A percentile compares a stretch with the other conserved stretches of the same genome.
Conservation (phyloP, 2,113 vertebrate genomes). For the Hyperoodon ampullatus region DNA sequence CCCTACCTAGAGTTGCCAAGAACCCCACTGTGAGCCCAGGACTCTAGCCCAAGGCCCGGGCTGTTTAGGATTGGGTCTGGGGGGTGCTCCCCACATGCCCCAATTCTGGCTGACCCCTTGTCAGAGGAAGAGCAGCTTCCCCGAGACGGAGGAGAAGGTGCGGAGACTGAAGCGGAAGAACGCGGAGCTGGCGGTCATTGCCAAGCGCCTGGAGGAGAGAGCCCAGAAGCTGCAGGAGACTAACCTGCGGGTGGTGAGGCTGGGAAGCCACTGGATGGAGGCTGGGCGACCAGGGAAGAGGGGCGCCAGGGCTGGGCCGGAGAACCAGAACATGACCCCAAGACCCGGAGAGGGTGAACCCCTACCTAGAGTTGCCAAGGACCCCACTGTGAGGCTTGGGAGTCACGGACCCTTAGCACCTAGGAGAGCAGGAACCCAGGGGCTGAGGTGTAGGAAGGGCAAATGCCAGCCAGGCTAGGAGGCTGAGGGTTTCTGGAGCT, state of each 20-base stretch:
- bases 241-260: conserved; percentile 94
- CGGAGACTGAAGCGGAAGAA: conserved; percentile 96
- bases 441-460: neutral
- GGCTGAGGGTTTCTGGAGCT: neutral
- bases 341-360: no score
- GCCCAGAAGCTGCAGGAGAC: conserved; percentile 97
- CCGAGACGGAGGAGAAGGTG: conserved; percentile 98
- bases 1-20: neutral
- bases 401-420: neutral
- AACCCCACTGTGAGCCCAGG: neutral
- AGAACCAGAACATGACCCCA: neutral
- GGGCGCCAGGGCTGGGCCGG: neutral
- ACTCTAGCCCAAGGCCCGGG: neutral
- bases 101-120: conserved; percentile 56
- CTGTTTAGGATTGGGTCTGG: neutral
- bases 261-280: neutral
- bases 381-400: neutral
- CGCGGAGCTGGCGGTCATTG: conserved; percentile 95
- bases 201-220: conserved; percentile 96
- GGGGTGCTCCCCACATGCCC: neutral
- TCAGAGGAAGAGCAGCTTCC: conserved; percentile 95
- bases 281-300: neutral
- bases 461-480: neutral
- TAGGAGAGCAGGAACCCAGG: neutral
- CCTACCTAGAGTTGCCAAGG: no score